Percentiles rank a stretch among this genome's conserved stretches.
Evolutionary conservation across 2,888 invertebrate genomes (phyloP).

Genomic region (Mechanitis messenoides): DNA sequence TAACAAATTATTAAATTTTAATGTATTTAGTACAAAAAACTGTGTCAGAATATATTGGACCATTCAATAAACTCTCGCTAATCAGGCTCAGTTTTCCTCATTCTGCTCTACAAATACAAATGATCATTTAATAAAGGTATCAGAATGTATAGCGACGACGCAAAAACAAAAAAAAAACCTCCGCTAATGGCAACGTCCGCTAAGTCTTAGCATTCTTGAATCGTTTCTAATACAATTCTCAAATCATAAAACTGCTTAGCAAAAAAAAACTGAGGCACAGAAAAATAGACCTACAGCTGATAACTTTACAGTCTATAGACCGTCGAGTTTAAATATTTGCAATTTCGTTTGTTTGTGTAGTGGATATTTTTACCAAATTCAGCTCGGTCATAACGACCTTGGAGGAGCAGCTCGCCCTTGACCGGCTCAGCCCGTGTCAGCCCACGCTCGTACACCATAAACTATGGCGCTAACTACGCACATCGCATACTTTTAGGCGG

Average conservation of each 20-base stretch:
- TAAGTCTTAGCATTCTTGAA: constrained; percentile 26
- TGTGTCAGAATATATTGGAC: not conserved
- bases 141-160: constrained; percentile 9
- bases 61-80: constrained; percentile 1
- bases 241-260: constrained; percentile 15
- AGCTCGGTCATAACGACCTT: constrained; percentile 40
- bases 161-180: constrained; percentile 24
- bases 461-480: constrained; percentile 32
- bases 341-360: constrained; percentile 17
- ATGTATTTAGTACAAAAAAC: too few species aligned
- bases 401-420: constrained; percentile 39
- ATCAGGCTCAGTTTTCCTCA: not conserved
- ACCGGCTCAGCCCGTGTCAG: constrained; percentile 32
- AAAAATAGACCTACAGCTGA: not conserved
- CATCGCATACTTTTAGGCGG: constrained; percentile 24
- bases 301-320: not conserved
- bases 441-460: constrained; percentile 36
- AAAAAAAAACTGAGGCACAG: not conserved
- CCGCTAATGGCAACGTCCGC: constrained; percentile 26
- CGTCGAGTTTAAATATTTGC: not conserved
- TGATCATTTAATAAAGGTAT: not conserved
- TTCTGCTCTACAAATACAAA: not conserved
- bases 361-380: constrained; percentile 33
- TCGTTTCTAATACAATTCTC: constrained; percentile 19
- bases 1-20: too few species aligned